Conservation (phyloP, 2,888 invertebrate species). For the Drosophila gaucha region DNA sequence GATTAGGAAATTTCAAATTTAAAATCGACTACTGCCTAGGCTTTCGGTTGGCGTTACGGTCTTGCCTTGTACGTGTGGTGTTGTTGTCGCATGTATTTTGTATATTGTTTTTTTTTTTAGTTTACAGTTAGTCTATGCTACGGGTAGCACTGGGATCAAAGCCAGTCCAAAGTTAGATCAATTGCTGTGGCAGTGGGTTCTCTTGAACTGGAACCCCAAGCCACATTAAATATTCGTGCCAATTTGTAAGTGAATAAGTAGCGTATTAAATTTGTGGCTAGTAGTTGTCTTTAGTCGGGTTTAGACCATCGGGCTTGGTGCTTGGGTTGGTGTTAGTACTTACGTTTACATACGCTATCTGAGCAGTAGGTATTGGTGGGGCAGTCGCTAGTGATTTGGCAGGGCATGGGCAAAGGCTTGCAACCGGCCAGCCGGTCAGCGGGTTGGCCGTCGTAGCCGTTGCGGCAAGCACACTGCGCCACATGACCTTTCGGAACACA, state of each 20-base stretch:
- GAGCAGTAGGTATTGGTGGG: slow-evolving; percentile 92
- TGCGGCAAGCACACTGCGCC: slow-evolving; percentile 91
- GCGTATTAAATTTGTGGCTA: slow-evolving; percentile 31
- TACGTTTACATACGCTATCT: slow-evolving; percentile 92
- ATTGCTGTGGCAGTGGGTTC: background rate
- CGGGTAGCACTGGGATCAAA: slow-evolving; percentile 21
- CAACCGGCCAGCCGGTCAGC: slow-evolving; percentile 90
- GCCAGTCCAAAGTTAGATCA: slow-evolving; percentile 47
- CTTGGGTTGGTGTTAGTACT: slow-evolving; percentile 82
- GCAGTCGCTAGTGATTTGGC: slow-evolving; percentile 90
- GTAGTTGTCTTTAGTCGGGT: slow-evolving; percentile 52
- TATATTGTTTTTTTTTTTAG: slow-evolving; percentile 36
- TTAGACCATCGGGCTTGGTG: slow-evolving; percentile 35
- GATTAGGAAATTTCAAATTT: slow-evolving; percentile 18
- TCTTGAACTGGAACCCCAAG: background rate
- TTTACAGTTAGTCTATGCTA: slow-evolving; percentile 59
- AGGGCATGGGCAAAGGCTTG: slow-evolving; percentile 90
- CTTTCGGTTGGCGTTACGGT: slow-evolving; percentile 37
- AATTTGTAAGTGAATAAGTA: slow-evolving; percentile 61
- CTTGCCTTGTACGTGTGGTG: slow-evolving; percentile 39
- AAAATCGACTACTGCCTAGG: background rate
- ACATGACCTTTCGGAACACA: slow-evolving; percentile 91
- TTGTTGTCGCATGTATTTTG: slow-evolving; percentile 33
- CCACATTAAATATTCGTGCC: slow-evolving; percentile 37
- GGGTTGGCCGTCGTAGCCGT: slow-evolving; percentile 92